Conservation (phyloP, 2,888 invertebrate genomes). For the Drosophila pseudotakahashii region DNA sequence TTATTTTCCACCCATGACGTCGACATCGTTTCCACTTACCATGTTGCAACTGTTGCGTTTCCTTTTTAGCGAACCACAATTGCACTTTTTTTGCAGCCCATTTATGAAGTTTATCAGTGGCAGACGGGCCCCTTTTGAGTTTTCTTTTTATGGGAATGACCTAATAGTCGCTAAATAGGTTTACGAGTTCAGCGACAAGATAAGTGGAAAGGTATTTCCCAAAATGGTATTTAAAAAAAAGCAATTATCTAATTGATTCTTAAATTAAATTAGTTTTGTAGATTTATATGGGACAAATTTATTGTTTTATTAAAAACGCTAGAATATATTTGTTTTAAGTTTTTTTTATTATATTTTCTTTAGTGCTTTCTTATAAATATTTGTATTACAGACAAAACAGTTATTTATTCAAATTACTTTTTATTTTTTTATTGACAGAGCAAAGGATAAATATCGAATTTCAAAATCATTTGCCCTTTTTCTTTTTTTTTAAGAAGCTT, state of each 20-base stretch:
- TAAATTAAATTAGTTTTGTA: neutral
- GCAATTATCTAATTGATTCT: neutral
- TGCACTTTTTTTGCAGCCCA: slow-evolving; percentile 24
- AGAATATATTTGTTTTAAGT: too few relatives aligned
- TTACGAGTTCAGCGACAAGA: slow-evolving; percentile 30
- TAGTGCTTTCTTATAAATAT: neutral
- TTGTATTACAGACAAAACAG: neutral
- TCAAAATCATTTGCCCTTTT: neutral
- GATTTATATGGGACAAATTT: neutral
- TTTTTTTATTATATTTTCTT: too few relatives aligned
- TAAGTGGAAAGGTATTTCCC: slow-evolving; percentile 5
- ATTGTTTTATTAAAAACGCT: too few relatives aligned
- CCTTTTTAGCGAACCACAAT: slow-evolving; percentile 4
- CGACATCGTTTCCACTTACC: slow-evolving; percentile 31
- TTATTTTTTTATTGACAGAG: neutral
- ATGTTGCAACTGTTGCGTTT: slow-evolving; percentile 47
- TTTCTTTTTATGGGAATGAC: slow-evolving; percentile 38
- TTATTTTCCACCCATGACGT: slow-evolving; percentile 65
- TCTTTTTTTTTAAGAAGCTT: neutral
- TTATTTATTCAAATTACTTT: neutral
- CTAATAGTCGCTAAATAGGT: slow-evolving; percentile 45
- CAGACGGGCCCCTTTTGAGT: slow-evolving; percentile 37
- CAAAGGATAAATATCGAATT: neutral
- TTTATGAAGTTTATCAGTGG: slow-evolving; percentile 12
- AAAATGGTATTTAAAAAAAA: slow-evolving; percentile 1